A percentile compares a stretch with the other conserved stretches of the same genome.
phyloP scores from a whole-genome alignment of 2,113 vertebrate species.

The Copsychus sechellarum region DNA sequence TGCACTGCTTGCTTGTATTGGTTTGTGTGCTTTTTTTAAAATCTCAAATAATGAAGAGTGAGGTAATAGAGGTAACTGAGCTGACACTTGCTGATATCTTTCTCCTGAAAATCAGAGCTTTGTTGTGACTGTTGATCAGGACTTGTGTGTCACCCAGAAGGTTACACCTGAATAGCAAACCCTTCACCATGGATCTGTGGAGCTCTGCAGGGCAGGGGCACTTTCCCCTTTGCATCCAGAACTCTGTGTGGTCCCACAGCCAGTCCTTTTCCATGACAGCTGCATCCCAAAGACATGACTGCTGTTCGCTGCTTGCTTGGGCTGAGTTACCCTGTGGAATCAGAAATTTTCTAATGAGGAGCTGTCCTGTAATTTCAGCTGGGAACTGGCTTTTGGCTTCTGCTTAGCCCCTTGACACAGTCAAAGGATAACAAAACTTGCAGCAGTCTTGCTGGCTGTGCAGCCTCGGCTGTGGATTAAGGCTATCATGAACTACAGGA shows the following conservation, averaged over 20 bases:
- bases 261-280: not conserved
- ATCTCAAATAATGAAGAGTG: not conserved
- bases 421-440: not conserved
- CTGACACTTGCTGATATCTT: not conserved
- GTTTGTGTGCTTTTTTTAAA: not conserved
- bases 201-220: accelerated
- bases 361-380: not conserved
- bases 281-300: not conserved
- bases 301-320: not conserved
- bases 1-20: not conserved
- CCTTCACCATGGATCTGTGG: not conserved
- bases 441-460: not conserved
- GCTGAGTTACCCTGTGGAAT: not conserved
- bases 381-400: not conserved
- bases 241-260: accelerated
- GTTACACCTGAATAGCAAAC: not conserved
- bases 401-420: not conserved
- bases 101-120: not conserved
- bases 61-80: not conserved
- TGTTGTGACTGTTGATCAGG: not conserved
- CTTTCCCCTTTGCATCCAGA: accelerated
- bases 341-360: not conserved
- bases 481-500: not conserved
- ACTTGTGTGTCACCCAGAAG: not conserved
- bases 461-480: not conserved